Percentiles rank a stretch among this genome's conserved stretches.
Conservation (phyloP, 1,140 invertebrate genomes). For the Philopotamus ludificatus region DNA sequence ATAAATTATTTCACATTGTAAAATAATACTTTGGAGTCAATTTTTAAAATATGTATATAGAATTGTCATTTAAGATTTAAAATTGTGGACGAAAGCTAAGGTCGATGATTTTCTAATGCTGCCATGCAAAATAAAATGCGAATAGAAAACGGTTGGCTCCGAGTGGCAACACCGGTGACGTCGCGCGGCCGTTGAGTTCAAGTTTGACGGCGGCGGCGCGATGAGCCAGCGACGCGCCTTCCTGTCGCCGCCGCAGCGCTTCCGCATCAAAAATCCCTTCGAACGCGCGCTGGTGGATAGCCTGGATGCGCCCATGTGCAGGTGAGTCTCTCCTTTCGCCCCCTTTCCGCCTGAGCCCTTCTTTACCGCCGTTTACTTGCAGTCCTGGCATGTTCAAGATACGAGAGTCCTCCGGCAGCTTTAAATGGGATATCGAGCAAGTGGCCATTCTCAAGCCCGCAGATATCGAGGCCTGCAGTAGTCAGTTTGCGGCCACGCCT, state of each 20-base stretch:
- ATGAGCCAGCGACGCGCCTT: no score
- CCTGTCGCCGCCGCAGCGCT: slow-evolving; percentile 49
- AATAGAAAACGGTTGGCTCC: neutral
- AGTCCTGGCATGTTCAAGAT: slow-evolving; percentile 57
- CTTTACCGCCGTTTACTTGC: slow-evolving; percentile 19
- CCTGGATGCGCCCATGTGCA: slow-evolving; percentile 54
- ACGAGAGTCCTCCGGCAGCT: slow-evolving; percentile 47
- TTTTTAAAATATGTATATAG: no score
- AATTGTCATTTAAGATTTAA: no score
- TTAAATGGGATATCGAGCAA: slow-evolving; percentile 54
- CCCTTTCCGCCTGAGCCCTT: neutral
- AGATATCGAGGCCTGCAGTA: slow-evolving; percentile 53
- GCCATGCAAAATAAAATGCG: no score
- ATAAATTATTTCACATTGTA: no score
- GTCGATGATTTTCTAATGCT: no score
- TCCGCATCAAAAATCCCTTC: slow-evolving; percentile 52
- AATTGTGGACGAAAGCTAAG: no score
- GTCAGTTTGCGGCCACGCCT: slow-evolving; percentile 54
- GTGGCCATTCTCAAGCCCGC: slow-evolving; percentile 50
- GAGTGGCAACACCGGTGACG: neutral
- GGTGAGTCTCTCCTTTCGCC: slow-evolving; percentile 44
- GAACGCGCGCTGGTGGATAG: slow-evolving; percentile 53
- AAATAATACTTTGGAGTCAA: no score
- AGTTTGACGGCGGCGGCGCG: neutral
- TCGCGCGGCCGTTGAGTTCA: slow-evolving; percentile 4